Evolutionary conservation across 35 echinoderm and acorn worm genomes (phyloP).

Genomic region (Patiria miniata): DNA sequence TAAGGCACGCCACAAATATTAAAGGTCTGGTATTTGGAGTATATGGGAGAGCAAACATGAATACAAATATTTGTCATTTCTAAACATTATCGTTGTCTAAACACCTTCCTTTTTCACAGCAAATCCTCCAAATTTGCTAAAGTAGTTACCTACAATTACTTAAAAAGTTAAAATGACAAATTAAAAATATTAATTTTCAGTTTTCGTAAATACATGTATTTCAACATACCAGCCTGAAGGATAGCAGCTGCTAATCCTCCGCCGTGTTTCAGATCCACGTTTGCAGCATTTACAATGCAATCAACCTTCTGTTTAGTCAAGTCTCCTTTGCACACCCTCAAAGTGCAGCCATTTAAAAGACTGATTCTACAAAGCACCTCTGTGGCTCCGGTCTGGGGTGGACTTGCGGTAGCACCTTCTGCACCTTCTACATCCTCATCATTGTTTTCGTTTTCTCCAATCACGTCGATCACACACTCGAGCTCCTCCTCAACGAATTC

Average conservation of each 20-base stretch:
- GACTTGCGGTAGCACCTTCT: too few species aligned
- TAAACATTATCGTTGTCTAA: too few species aligned
- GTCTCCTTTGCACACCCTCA: slow-evolving; percentile 54
- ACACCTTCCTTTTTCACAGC: too few species aligned
- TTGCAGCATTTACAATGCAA: slow-evolving; percentile 65
- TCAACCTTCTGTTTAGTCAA: slow-evolving; percentile 46
- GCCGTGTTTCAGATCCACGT: slow-evolving; percentile 32
- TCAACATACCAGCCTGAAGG: slow-evolving; percentile 48
- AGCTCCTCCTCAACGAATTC: slow-evolving; percentile 10
- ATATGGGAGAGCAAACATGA: too few species aligned
- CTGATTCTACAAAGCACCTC: not conserved
- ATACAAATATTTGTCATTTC: too few species aligned
- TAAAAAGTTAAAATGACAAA: too few species aligned
- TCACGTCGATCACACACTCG: slow-evolving; percentile 35
- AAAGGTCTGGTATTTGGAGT: too few species aligned
- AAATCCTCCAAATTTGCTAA: too few species aligned
- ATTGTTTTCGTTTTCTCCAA: not conserved
- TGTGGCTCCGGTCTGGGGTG: not conserved
- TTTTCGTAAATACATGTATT: too few species aligned
- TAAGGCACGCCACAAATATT: too few species aligned
- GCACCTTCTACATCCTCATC: not conserved
- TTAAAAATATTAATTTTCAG: too few species aligned
- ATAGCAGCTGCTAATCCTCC: slow-evolving; percentile 51
- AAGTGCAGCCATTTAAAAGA: not conserved
- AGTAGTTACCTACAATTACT: too few species aligned